A percentile compares a stretch with the other conserved stretches of the same genome.
Conservation (phyloP, 2,113 vertebrate species). For the Engraulis encrasicolus region DNA sequence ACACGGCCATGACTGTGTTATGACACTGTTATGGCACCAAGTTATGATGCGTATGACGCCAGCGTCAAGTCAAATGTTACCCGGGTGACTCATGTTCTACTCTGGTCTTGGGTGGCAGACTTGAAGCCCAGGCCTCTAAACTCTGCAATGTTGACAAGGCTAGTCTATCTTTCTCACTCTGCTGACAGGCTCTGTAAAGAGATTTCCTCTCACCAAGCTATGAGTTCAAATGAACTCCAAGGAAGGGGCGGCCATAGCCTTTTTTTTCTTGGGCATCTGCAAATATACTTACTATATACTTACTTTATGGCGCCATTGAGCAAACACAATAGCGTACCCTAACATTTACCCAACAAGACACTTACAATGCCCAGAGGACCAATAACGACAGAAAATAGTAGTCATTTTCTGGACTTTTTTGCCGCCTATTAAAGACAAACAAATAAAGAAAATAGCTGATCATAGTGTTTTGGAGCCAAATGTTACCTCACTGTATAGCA, state of each 20-base stretch:
- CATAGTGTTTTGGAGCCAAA: background rate
- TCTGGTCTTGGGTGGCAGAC: no score
- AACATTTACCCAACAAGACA: background rate
- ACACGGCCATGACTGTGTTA: no score
- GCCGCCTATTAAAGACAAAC: background rate
- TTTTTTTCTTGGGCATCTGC: background rate
- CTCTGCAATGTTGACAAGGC: no score
- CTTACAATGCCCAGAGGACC: background rate
- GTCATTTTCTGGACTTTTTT: conserved; percentile 8
- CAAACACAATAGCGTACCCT: conserved; percentile 4
- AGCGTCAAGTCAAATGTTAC: no score
- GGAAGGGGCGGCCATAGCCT: background rate
- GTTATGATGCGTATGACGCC: no score
- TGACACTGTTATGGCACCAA: no score
- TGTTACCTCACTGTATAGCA: background rate
- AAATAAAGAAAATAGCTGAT: background rate
- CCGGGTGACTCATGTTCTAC: no score
- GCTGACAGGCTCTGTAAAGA: no score
- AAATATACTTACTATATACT: background rate
- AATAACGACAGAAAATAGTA: background rate
- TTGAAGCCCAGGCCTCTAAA: no score
- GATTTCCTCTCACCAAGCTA: background rate
- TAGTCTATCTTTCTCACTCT: no score
- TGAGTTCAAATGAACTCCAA: background rate
- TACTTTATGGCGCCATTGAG: background rate